A percentile compares a stretch with the other conserved stretches of the same genome.
phyloP scores from a whole-genome alignment of 2,797 vertebrate genomes.

The Molossus molossus region DNA sequence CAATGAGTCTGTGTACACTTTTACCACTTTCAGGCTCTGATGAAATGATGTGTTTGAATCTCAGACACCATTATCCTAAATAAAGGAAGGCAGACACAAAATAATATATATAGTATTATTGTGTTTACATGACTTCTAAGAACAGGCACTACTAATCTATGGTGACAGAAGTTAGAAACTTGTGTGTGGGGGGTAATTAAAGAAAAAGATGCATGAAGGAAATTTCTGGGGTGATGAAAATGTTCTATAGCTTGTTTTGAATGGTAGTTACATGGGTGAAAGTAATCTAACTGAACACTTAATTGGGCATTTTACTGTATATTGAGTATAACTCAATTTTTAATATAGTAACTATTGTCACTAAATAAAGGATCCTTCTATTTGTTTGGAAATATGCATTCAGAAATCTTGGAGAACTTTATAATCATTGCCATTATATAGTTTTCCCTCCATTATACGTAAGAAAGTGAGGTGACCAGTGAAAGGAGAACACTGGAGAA shows the following conservation, averaged over 20 bases:
- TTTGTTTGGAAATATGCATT: not conserved
- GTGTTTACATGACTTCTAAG: not conserved
- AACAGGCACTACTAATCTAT: not conserved
- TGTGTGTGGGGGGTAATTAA: not conserved
- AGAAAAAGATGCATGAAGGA: not conserved
- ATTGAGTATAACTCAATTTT: not conserved
- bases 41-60: not conserved
- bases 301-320: not conserved
- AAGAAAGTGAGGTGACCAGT: not conserved
- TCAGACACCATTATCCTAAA: not conserved
- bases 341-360: not conserved
- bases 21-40: not conserved
- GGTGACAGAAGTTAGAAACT: not conserved
- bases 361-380: not conserved
- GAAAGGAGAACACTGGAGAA: not conserved
- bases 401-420: not conserved
- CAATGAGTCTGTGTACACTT: not conserved
- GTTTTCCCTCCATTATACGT: not conserved
- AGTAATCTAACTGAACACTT: not conserved
- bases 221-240: not conserved
- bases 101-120: not conserved
- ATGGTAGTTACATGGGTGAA: not conserved
- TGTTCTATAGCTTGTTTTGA: not conserved
- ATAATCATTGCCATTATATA: not conserved
- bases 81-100: slow-evolving; percentile 15